Conservation (phyloP, 2,797 vertebrate species). For the Sebastes nivosus region DNA sequence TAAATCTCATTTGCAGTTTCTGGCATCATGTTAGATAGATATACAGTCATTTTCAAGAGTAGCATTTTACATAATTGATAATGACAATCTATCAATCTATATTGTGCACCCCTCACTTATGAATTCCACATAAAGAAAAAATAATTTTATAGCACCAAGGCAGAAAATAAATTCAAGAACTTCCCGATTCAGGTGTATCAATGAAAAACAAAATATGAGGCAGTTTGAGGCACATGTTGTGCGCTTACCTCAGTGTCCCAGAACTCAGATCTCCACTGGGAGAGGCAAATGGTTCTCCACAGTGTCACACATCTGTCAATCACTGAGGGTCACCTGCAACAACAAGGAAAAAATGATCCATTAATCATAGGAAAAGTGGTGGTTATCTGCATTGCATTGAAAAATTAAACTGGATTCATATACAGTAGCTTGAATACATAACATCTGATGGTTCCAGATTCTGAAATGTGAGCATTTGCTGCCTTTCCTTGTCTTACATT, state of each 20-base stretch:
- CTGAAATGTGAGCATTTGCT: neutral
- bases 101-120: neutral
- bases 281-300: conserved; percentile 83
- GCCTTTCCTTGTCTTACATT: neutral
- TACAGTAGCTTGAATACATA: neutral
- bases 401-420: neutral
- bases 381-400: neutral
- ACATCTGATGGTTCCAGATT: neutral
- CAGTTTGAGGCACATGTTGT: neutral
- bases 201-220: neutral
- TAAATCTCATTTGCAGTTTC: neutral
- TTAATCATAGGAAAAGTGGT: neutral
- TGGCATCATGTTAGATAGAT: neutral
- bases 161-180: neutral
- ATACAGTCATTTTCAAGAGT: neutral
- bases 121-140: neutral
- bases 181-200: neutral
- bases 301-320: conserved; percentile 88
- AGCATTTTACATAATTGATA: neutral
- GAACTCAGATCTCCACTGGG: conserved; percentile 88
- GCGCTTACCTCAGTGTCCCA: conserved; percentile 85
- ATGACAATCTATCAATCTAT: neutral
- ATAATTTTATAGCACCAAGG: neutral
- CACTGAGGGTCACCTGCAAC: conserved; percentile 78
- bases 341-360: conserved; percentile 29